phyloP scores from a whole-genome alignment of 2,797 vertebrate species.

The Microctenopoma stevenorrisi region DNA sequence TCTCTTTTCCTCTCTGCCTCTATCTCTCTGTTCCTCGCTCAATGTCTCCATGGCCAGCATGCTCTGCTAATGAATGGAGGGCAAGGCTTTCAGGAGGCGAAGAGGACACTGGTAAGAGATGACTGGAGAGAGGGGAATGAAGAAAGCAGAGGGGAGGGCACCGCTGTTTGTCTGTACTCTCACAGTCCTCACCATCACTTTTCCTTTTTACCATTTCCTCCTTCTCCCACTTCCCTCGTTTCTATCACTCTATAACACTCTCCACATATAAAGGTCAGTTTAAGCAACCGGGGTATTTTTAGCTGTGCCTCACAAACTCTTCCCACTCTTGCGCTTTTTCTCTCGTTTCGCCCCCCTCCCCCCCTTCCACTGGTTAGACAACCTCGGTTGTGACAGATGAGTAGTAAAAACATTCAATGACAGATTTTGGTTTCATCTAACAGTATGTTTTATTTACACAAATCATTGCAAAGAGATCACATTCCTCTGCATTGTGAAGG shows the following conservation, averaged over 20 bases:
- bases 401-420: constrained; percentile 63
- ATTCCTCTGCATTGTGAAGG: constrained; percentile 43
- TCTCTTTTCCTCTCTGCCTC: constrained; percentile 78
- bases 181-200: constrained; percentile 55
- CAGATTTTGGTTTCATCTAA: constrained; percentile 63
- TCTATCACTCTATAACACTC: constrained; percentile 71
- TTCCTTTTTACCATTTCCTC: constrained; percentile 55
- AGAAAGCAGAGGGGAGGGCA: constrained; percentile 40
- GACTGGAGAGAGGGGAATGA: constrained; percentile 44
- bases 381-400: constrained; percentile 65
- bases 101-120: constrained; percentile 61
- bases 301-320: constrained; percentile 72
- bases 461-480: constrained; percentile 33
- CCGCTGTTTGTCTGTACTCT: constrained; percentile 47
- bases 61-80: constrained; percentile 79
- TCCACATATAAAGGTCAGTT: constrained; percentile 80
- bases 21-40: constrained; percentile 76
- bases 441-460: constrained; percentile 61
- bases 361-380: constrained; percentile 49
- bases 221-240: constrained; percentile 57
- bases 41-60: constrained; percentile 77
- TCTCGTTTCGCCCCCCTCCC: constrained; percentile 23
- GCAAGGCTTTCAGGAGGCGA: constrained; percentile 71
- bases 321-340: constrained; percentile 67
- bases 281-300: constrained; percentile 80